A percentile compares a stretch with the other conserved stretches of the same genome.
Conservation (phyloP, 2,797 vertebrate genomes). For the Cossypha caffra region DNA sequence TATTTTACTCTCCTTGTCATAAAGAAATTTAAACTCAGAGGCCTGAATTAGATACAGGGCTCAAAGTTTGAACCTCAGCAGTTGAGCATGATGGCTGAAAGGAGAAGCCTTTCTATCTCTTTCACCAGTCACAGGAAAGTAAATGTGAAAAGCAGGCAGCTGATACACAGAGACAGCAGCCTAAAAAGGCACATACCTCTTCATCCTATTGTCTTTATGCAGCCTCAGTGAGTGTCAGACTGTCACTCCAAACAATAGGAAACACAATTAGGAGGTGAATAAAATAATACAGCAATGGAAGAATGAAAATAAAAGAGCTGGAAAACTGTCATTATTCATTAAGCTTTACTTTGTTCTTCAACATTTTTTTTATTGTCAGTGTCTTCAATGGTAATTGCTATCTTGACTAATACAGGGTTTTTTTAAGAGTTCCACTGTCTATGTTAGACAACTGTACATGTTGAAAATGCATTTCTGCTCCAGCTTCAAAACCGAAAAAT, state of each 20-base stretch:
- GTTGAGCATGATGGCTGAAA: not conserved
- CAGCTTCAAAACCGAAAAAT: not conserved
- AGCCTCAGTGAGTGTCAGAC: not conserved
- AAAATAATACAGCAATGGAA: not conserved
- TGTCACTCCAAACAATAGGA: conserved; percentile 7
- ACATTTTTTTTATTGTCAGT: not conserved
- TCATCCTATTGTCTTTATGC: not conserved
- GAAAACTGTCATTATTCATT: not conserved
- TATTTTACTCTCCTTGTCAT: not conserved
- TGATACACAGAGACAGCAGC: not conserved
- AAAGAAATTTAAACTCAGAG: not conserved
- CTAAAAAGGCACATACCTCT: not conserved
- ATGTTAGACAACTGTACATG: not conserved
- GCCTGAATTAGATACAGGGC: not conserved
- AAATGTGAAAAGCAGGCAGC: not conserved
- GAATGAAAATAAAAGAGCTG: not conserved
- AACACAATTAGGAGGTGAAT: not conserved
- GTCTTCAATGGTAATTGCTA: not conserved
- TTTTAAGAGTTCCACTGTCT: not conserved
- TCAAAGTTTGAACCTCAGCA: not conserved
- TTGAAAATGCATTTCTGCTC: not conserved
- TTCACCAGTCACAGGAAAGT: not conserved
- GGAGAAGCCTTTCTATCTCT: not conserved
- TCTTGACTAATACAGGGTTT: not conserved
- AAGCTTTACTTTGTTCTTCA: conserved; percentile 1